phyloP scores from a whole-genome alignment of 1,140 invertebrate species.

The Elymnias hypermnestra region DNA sequence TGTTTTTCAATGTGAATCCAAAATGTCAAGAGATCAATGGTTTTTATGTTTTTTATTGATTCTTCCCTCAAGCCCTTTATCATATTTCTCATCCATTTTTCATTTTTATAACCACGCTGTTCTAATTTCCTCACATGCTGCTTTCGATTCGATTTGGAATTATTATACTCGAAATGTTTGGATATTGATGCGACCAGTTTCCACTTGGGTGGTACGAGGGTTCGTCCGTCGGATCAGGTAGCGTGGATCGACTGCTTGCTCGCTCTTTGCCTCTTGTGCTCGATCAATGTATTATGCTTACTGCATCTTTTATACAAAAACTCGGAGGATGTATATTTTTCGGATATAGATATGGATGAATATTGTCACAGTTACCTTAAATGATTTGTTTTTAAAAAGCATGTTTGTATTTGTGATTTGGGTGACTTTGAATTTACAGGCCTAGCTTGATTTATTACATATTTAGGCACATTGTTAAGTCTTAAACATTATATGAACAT shows the following conservation, averaged over 20 bases:
- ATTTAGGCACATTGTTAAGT: not conserved
- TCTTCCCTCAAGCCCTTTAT: too few relatives aligned
- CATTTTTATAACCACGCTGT: constrained; percentile 41
- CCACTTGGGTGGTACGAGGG: constrained; percentile 67
- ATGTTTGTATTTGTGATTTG: constrained; percentile 2
- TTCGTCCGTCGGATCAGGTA: constrained; percentile 73
- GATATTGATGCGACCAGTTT: constrained; percentile 57
- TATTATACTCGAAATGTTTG: constrained; percentile 42
- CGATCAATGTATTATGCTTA: constrained; percentile 72
- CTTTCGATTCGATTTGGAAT: constrained; percentile 58
- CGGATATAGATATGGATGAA: constrained; percentile 46
- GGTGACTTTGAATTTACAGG: not conserved
- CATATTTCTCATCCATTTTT: too few relatives aligned
- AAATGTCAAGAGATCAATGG: too few relatives aligned
- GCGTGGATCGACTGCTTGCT: constrained; percentile 75
- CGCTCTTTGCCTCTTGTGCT: constrained; percentile 73
- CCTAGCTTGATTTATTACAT: not conserved
- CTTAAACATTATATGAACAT: not conserved
- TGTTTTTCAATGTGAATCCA: too few relatives aligned
- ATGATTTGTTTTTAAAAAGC: constrained; percentile 6
- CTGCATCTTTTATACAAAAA: constrained; percentile 66
- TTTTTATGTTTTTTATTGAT: too few relatives aligned
- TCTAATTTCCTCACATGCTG: constrained; percentile 71
- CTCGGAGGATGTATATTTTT: constrained; percentile 29
- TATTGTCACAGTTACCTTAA: constrained; percentile 44